Conservation (phyloP, 1,140 invertebrate genomes). For the Periplaneta americana region DNA sequence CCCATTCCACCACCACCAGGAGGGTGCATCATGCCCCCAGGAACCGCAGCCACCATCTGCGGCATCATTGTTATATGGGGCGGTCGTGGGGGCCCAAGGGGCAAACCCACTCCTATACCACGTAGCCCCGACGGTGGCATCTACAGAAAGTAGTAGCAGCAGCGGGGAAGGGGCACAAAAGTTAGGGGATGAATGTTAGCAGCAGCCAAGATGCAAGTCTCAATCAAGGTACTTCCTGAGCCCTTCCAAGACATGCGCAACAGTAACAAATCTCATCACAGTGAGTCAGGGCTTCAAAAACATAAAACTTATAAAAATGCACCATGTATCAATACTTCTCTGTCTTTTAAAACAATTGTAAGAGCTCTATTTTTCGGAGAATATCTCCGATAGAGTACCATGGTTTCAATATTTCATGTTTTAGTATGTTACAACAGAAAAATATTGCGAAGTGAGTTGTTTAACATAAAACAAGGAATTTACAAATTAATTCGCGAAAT, state of each 20-base stretch:
- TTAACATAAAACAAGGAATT: too few relatives aligned
- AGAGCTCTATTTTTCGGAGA: too few relatives aligned
- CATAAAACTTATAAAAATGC: too few relatives aligned
- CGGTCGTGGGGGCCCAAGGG: conserved; percentile 23
- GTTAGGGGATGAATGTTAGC: neutral
- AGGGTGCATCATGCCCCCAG: conserved; percentile 10
- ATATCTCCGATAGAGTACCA: too few relatives aligned
- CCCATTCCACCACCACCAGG: conserved; percentile 15
- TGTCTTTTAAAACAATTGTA: too few relatives aligned
- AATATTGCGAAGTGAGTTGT: too few relatives aligned
- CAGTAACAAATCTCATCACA: too few relatives aligned
- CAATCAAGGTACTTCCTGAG: neutral
- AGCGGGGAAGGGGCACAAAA: neutral
- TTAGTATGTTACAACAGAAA: too few relatives aligned
- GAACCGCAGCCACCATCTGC: conserved; percentile 11
- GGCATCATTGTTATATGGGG: conserved; percentile 16
- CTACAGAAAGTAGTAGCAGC: neutral
- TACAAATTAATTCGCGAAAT: too few relatives aligned
- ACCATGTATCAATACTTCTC: too few relatives aligned
- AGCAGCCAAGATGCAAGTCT: neutral
- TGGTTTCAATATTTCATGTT: too few relatives aligned
- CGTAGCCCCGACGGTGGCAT: conserved; percentile 13
- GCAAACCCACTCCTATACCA: conserved; percentile 28
- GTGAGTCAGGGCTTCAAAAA: too few relatives aligned
- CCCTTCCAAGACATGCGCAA: neutral